Base-by-base conservation (phyloP, 1,140 invertebrate genomes). In the Leptestheria dahalacensis region DNA sequence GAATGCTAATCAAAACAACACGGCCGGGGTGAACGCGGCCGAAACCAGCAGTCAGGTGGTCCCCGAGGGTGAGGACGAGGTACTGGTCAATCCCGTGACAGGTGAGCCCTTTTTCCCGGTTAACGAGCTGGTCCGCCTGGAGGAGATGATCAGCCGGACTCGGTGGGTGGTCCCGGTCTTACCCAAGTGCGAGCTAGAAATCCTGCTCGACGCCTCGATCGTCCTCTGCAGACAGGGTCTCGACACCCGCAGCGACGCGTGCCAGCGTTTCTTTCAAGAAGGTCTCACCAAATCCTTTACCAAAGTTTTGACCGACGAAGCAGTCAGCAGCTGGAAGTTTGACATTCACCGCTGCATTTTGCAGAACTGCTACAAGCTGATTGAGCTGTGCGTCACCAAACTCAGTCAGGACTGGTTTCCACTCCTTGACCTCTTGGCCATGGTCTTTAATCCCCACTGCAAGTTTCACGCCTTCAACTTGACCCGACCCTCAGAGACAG, bases 281-380 rank as follows among this genome's bases (percentile, higher is more conserved):
- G 91, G 91, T 20, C 76, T 97, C 50, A 92, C 89, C 62, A 84
- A 92, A 63, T 96, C 92, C 50, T 97, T 97, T 74, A 92, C 88
- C 18, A 96, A 97, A 76, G 94, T 97, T 70, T 78, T 97, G 66
- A 96, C 93, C n/a, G 93, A 97, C 75, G 93, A 97, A 71, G 93
- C 93, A 51, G 93, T 98, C 33, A 91, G 86, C 68, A 93, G 90
- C 68, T 97, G 94, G 94, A 97, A 96, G 74, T 81, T 84, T 68
- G 95, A 96, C 72, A 97, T 97, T 68, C 93, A 97, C 73, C 85
- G 85, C 72, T 95, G 88, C 74, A 96, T 97, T 65, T 81, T 91
- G 67, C 83, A 88, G 65, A 96, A 96, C 68, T 95, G 91, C 71
- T 83, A 91, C 70, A 85, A 87, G 70, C 77, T 97, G 57, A 82